Evolutionary conservation across 1,140 invertebrate species (phyloP), one percentile per base, ranked within the genome.

Genomic region (Leptinotarsa undecemlineata): DNA sequence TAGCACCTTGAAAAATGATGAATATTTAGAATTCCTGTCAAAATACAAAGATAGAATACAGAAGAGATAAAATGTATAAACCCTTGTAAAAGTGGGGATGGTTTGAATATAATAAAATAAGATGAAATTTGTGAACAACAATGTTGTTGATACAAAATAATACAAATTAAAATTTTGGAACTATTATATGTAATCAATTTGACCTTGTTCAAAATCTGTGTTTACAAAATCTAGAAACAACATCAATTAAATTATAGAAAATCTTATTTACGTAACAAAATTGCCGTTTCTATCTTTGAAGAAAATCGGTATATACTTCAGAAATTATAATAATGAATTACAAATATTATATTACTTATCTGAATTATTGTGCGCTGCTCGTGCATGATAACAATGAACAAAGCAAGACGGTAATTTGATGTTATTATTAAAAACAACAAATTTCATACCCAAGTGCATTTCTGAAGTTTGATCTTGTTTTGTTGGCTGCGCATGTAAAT

Each of bases 351-450:
- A 57, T 57, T 15, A n/a, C 14, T 57, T 57, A 57, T 57, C 51
- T 57, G 3, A 57, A 57, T 15, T 3, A 57, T 57, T 19, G n/a
- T 19, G 51, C 51, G 15, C 51, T 17, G 5, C 3, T 57, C 51
- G n/a, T 57, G 51, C 51, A 19, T 57, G 51, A 57, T 19, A 42
- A 42, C 51, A 57, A 19, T 5, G 17, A 57, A 57, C 51, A 57
- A 57, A 57, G 2, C 15, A 19, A 57, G 51, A 19, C 51, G 17
- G 51, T 57, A 15, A 57, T 57, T 57, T 57, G 51, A 15, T 57
- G n/a, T 57, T 19, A 57, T 57, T 57, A 57, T 57, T 8, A 57
- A 57, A 57, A 57, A 57, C 51, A 57, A 57, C 51, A 57, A 57
- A 57, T 57, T 57, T 57, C n/a, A 57, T 57, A 57, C 51, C 4